Evolutionary conservation across 2,113 vertebrate species (phyloP), one percentile per base, ranked within the genome.

Genomic region (Pipra filicauda): DNA sequence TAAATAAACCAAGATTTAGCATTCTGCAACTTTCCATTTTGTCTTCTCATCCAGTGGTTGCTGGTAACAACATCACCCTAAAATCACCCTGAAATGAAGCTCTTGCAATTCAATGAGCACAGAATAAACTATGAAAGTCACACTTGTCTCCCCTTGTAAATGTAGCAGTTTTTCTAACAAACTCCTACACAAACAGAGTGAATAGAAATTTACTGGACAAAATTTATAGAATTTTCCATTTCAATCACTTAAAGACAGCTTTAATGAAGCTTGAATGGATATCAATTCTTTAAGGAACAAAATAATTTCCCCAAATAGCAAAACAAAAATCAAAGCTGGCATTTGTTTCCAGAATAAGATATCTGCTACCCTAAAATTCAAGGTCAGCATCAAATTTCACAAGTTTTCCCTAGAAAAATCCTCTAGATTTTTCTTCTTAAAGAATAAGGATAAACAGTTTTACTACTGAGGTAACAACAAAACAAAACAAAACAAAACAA

Each of bases 71-170:
- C 70, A 80, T 55, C 78, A 65, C 33, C 69, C 80, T 64, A 54
- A 94, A 94, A 91, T 37, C 78, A 65, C 27, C 59, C 76, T 64
- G 58, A 94, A 94, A 93, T 37, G 5, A 91, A 92, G 39, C 39
- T 59, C 65, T 66, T 78, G 77, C 37, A 93, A 78, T 37, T 83
- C 84, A 92, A 24, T 64, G 43, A 93, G 12, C 13, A 8, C 51
- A 72, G 74, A 81, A 91, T 59, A 84, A 94, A 67, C 24, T 24
- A 59, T 7, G 13, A 59, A 95, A 84, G 30, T 57, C 62, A 37
- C 65, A 70, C 46, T 72, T 66, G 15, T 31, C 49, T 88, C 62
- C 58, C 27, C 35, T n/a, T 70, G 64, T 69, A 85, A 88, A 85
- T 71, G 46, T 33, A 18, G 35, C 28, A 3, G 11, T 51, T 96